phyloP scores from a whole-genome alignment of 2,888 invertebrate species.

The Unio pictorum region DNA sequence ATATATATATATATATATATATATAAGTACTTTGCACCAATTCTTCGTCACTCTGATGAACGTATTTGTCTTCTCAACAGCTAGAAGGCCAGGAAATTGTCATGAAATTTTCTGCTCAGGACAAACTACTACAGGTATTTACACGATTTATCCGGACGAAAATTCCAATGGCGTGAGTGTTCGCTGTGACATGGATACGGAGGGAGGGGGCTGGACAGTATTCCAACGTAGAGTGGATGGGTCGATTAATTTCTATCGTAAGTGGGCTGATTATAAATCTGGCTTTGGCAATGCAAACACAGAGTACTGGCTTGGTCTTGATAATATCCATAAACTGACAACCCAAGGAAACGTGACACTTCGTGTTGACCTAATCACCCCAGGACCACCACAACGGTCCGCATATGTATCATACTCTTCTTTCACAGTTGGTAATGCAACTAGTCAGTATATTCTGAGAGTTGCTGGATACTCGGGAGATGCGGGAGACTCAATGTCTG shows the following conservation, averaged over 20 bases:
- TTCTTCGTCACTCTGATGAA: too few species aligned
- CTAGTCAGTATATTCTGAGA: slow-evolving; percentile 4
- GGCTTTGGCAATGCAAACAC: slow-evolving; percentile 17
- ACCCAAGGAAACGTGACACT: slow-evolving; percentile 4
- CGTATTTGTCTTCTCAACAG: too few species aligned
- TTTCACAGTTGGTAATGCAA: slow-evolving; percentile 7
- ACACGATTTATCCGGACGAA: too few species aligned
- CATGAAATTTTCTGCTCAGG: too few species aligned
- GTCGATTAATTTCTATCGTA: slow-evolving; percentile 12
- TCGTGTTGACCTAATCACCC: slow-evolving; percentile 12
- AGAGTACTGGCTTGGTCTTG: slow-evolving; percentile 20
- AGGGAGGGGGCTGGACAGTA: slow-evolving; percentile 18
- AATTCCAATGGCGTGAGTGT: background rate
- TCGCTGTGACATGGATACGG: slow-evolving; percentile 17
- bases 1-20: too few species aligned
- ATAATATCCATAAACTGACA: slow-evolving; percentile 6
- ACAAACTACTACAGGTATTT: too few species aligned
- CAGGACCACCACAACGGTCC: background rate
- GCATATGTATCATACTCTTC: slow-evolving; percentile 8
- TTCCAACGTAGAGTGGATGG: slow-evolving; percentile 15
- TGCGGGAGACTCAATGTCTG: slow-evolving; percentile 11
- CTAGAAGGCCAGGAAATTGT: too few species aligned
- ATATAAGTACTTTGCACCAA: too few species aligned
- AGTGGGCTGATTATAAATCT: slow-evolving; percentile 12
- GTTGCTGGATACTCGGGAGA: slow-evolving; percentile 8